phyloP scores from a whole-genome alignment of 1,140 invertebrate species.

The Orchestia grillus region DNA sequence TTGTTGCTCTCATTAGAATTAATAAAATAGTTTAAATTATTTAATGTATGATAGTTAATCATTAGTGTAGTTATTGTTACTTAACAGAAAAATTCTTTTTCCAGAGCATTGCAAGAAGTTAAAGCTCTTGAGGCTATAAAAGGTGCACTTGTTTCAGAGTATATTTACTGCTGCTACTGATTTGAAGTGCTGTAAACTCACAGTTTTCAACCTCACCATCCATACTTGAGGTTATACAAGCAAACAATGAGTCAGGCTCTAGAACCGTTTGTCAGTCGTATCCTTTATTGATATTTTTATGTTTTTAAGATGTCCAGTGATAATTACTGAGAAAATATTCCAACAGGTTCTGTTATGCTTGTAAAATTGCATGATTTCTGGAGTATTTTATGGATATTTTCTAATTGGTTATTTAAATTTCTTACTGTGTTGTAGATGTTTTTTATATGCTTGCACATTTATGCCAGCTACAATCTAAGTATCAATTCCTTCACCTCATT shows the following conservation, averaged over 20 bases:
- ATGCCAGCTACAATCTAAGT: no score
- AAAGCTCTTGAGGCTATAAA: no score
- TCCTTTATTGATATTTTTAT: constrained; percentile 74
- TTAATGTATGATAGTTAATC: no score
- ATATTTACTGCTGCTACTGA: not conserved
- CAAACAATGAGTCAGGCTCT: constrained; percentile 82
- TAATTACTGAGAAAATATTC: not conserved
- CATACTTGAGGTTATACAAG: not conserved
- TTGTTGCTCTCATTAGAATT: no score
- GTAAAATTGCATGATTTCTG: not conserved
- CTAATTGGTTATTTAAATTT: not conserved
- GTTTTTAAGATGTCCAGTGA: not conserved
- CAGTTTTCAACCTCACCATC: not conserved
- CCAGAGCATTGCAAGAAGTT: no score
- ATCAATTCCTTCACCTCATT: no score
- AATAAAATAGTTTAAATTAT: no score
- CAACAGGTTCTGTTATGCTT: not conserved
- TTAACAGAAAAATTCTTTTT: no score
- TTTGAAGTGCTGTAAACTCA: not conserved
- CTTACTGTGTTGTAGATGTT: not conserved
- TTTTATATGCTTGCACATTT: no score
- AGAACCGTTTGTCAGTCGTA: constrained; percentile 88
- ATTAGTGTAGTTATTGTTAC: no score
- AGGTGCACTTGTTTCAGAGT: no score
- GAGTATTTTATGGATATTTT: not conserved